These are phyloP conservation scores for Lasiurus borealis DNA, from an alignment of 2,113 vertebrate genomes.

Conservation along the genomic window DNA sequence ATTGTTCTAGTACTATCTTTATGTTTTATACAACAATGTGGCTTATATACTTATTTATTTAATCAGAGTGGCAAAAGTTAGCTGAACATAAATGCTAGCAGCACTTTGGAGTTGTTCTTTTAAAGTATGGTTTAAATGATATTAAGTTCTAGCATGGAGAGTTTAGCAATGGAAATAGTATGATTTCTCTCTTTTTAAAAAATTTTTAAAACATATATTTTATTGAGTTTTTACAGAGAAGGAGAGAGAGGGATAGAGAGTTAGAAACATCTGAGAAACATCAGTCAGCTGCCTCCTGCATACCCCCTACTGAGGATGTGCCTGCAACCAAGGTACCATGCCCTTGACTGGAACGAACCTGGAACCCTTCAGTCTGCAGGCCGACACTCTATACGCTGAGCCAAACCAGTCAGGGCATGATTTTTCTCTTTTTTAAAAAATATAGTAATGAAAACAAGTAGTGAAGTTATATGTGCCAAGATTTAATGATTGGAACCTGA, in stretches of 20 bases:
- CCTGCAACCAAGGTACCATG: no score
- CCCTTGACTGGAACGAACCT: no score
- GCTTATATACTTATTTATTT: neutral
- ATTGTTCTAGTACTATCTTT: neutral
- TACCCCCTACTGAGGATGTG: no score
- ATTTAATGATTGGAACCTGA: constrained; percentile 15
- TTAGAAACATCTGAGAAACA: no score
- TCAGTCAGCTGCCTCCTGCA: no score
- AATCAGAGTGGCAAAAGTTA: neutral
- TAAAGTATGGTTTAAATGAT: neutral
- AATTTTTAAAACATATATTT: no score
- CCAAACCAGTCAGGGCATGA: neutral
- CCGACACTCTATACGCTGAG: no score
- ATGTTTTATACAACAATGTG: neutral
- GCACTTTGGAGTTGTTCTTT: neutral
- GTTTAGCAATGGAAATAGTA: neutral
- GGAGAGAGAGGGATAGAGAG: no score
- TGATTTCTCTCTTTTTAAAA: constrained; percentile 15
- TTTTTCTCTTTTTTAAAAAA: constrained; percentile 11
- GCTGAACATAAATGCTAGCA: neutral
- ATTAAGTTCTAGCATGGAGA: neutral
- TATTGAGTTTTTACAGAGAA: no score
- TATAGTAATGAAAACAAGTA: neutral
- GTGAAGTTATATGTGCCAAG: neutral
- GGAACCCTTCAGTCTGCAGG: no score